phyloP scores from a whole-genome alignment of 2,113 vertebrate genomes.

The Rissa tridactyla region DNA sequence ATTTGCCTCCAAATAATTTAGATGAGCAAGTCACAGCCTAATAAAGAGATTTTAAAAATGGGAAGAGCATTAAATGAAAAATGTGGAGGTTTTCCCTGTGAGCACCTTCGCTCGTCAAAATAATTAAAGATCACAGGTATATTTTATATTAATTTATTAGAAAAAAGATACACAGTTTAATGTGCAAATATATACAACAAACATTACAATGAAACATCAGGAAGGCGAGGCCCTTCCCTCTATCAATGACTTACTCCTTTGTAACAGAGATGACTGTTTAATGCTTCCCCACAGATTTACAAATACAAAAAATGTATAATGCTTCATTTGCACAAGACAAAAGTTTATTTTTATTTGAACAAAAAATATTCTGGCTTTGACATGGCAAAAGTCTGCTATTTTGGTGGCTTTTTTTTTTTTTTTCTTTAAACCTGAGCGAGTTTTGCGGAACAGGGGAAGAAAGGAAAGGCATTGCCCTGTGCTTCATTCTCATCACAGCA shows the following conservation, averaged over 20 bases:
- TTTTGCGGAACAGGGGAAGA: conserved; percentile 7
- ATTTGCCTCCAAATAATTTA: neutral
- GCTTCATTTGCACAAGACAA: conserved; percentile 48
- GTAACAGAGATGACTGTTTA: conserved; percentile 50
- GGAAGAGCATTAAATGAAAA: neutral
- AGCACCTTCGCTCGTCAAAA: neutral
- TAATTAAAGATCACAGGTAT: neutral
- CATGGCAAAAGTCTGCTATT: conserved; percentile 51
- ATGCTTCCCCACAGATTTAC: conserved; percentile 61
- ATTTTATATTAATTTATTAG: conserved; percentile 71
- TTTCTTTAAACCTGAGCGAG: conserved; percentile 60
- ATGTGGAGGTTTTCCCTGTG: neutral
- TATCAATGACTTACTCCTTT: conserved; percentile 9
- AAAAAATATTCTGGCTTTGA: conserved; percentile 57
- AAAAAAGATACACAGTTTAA: conserved; percentile 59
- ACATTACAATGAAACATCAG: conserved; percentile 38
- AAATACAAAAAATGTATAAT: conserved; percentile 58
- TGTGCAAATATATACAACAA: conserved; percentile 74
- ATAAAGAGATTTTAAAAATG: neutral
- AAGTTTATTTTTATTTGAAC: conserved; percentile 12
- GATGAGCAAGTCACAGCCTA: neutral
- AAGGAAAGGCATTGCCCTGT: conserved; percentile 49
- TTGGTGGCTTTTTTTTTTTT: conserved; percentile 42
- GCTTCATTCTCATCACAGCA: conserved; percentile 47
- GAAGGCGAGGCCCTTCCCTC: conserved; percentile 29